Conservation (phyloP, 2,888 invertebrate species). For the Athripsodes cinereus region DNA sequence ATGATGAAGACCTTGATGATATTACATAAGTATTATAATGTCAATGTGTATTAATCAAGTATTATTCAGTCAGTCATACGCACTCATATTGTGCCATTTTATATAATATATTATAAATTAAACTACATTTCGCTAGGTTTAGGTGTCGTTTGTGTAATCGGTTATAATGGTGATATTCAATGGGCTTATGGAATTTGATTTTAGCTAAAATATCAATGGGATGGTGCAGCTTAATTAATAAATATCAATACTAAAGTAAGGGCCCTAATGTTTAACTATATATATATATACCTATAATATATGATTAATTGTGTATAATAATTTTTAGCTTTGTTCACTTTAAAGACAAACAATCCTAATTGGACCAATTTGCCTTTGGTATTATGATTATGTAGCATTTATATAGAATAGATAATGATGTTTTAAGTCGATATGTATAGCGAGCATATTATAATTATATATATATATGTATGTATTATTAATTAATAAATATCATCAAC, state of each 20-base stretch:
- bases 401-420: slow-evolving; percentile 31
- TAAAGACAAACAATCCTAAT: slow-evolving; percentile 40
- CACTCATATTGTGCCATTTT: slow-evolving; percentile 27
- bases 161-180: slow-evolving; percentile 21
- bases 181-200: slow-evolving; percentile 24
- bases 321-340: slow-evolving; percentile 44
- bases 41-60: not conserved
- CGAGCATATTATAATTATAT: slow-evolving; percentile 39
- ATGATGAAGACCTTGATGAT: not conserved
- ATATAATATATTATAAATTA: slow-evolving; percentile 6
- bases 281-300: slow-evolving; percentile 33
- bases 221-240: slow-evolving; percentile 26
- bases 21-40: not conserved
- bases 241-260: slow-evolving; percentile 33
- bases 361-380: slow-evolving; percentile 53
- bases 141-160: slow-evolving; percentile 20
- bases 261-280: slow-evolving; percentile 35
- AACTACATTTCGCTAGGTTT: slow-evolving; percentile 7
- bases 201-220: slow-evolving; percentile 28
- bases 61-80: slow-evolving; percentile 16
- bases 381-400: slow-evolving; percentile 47
- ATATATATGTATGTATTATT: not conserved
- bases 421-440: slow-evolving; percentile 47
- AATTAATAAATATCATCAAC: not conserved
- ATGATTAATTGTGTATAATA: slow-evolving; percentile 24